A percentile compares a stretch with the other conserved stretches of the same genome.
phyloP scores from a whole-genome alignment of 2,888 invertebrate genomes.

The Aleiodes alternator region DNA sequence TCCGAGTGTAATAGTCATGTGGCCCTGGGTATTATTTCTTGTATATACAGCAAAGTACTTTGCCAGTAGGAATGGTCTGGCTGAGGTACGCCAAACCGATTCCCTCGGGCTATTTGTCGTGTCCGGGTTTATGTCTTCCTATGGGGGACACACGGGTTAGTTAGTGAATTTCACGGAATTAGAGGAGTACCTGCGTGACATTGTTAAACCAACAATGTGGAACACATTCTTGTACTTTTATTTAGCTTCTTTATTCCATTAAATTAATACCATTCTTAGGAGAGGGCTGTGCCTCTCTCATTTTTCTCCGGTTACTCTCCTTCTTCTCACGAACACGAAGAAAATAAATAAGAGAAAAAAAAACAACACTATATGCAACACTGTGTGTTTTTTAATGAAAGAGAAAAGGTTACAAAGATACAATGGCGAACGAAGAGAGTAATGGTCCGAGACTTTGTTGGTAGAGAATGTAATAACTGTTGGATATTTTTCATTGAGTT shows the following conservation, averaged over 20 bases:
- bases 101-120: slow-evolving; percentile 25
- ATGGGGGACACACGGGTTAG: not conserved
- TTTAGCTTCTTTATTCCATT: no score
- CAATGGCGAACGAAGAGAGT: slow-evolving; percentile 31
- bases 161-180: slow-evolving; percentile 5
- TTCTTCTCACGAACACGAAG: no score
- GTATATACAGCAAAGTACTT: not conserved
- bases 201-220: not conserved
- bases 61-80: not conserved
- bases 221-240: no score
- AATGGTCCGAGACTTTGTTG: slow-evolving; percentile 41
- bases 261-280: no score
- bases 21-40: slow-evolving; percentile 7
- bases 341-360: no score
- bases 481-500: slow-evolving; percentile 50
- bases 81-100: slow-evolving; percentile 18
- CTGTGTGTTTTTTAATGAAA: slow-evolving; percentile 14
- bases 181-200: not conserved
- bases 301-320: no score
- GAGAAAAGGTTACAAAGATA: slow-evolving; percentile 10
- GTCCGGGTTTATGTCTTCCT: slow-evolving; percentile 26
- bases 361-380: not conserved
- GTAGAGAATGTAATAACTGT: slow-evolving; percentile 48
- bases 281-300: no score
- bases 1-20: slow-evolving; percentile 14